Evolutionary conservation across 2,113 vertebrate species (phyloP).

Genomic region (Gymnocephalus cernua): DNA sequence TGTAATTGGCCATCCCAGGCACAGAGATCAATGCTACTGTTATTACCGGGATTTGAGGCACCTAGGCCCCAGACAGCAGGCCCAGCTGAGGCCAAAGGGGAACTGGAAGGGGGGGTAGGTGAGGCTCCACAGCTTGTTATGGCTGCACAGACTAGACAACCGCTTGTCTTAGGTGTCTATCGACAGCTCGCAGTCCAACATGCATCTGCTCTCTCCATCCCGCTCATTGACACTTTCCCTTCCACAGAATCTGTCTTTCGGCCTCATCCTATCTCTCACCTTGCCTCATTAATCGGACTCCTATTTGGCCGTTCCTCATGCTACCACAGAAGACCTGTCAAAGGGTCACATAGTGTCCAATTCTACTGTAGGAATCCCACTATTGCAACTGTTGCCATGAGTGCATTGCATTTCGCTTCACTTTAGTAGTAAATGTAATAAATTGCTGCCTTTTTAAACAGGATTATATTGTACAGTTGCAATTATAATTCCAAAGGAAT

Average conservation of each 20-base stretch:
- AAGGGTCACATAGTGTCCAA: conserved; percentile 22
- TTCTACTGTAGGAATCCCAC: background rate
- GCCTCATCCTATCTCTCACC: conserved; percentile 47
- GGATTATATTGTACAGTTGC: background rate
- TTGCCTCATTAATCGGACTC: conserved; percentile 55
- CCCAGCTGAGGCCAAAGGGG: conserved; percentile 63
- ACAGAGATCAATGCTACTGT: conserved; percentile 77
- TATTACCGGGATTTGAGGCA: conserved; percentile 74
- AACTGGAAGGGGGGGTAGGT: conserved; percentile 20
- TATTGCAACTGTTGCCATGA: background rate
- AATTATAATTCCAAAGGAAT: background rate
- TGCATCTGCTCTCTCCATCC: conserved; percentile 49
- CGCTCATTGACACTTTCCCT: conserved; percentile 50
- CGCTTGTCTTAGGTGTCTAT: conserved; percentile 49
- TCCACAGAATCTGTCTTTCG: conserved; percentile 14
- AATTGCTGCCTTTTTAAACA: background rate
- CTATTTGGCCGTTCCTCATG: conserved; percentile 13
- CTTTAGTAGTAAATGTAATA: background rate
- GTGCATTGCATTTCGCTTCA: background rate
- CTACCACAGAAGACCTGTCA: conserved; percentile 37
- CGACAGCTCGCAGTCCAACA: conserved; percentile 48
- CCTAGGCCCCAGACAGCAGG: conserved; percentile 51
- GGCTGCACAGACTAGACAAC: conserved; percentile 25
- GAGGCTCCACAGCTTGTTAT: conserved; percentile 69
- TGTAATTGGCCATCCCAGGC: conserved; percentile 80